phyloP scores from a whole-genome alignment of 37 sponge, comb jelly and placozoan genomes.

The Geodia barretti region DNA sequence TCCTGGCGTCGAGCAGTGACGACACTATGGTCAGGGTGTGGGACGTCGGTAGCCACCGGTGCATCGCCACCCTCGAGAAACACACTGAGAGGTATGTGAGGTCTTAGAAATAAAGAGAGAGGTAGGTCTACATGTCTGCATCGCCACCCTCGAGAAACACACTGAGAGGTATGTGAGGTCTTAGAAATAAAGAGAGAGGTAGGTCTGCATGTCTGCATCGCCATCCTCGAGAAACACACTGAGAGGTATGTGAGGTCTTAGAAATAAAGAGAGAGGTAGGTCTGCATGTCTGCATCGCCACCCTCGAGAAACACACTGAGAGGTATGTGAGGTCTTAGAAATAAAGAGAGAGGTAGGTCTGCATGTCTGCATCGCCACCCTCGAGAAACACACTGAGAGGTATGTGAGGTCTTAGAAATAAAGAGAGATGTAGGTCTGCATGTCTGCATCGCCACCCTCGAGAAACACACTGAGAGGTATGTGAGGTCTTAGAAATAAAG shows the following conservation, averaged over 20 bases:
- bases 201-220: slow-evolving; percentile 15
- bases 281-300: slow-evolving; percentile 25
- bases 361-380: slow-evolving; percentile 24
- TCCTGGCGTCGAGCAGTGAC: slow-evolving; percentile 64
- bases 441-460: slow-evolving; percentile 35
- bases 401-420: too few species aligned
- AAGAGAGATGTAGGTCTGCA: slow-evolving; percentile 54
- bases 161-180: not conserved
- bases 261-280: slow-evolving; percentile 72
- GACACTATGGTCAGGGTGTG: slow-evolving; percentile 67
- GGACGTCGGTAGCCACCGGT: slow-evolving; percentile 46
- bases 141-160: slow-evolving; percentile 48
- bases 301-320: slow-evolving; percentile 33
- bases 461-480: slow-evolving; percentile 28
- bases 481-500: too few species aligned
- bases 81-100: slow-evolving; percentile 14
- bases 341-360: slow-evolving; percentile 64
- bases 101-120: too few species aligned
- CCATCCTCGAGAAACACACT: slow-evolving; percentile 40
- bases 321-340: too few species aligned
- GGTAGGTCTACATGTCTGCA: slow-evolving; percentile 10
- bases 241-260: too few species aligned
- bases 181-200: too few species aligned
- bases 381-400: slow-evolving; percentile 34
- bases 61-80: slow-evolving; percentile 41